These are phyloP conservation scores for Alfaro cultratus DNA, from an alignment of 2,797 vertebrate species.

Conservation along the genomic window DNA sequence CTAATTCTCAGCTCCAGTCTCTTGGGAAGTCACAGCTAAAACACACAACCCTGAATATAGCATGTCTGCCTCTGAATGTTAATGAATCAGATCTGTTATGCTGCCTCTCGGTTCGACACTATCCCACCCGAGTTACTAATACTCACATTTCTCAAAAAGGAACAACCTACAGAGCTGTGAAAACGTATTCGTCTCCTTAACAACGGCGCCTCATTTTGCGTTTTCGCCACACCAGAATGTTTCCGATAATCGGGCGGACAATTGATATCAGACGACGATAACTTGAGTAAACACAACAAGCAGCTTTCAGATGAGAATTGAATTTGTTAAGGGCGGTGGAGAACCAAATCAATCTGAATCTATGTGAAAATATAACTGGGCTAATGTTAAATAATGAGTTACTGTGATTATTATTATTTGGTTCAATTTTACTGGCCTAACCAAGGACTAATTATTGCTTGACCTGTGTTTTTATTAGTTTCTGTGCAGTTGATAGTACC, in stretches of 20 bases:
- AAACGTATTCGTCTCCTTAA: neutral
- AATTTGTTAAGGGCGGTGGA: neutral
- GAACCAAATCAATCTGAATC: neutral
- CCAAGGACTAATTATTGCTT: neutral
- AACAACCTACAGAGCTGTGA: slow-evolving; percentile 1
- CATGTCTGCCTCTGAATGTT: neutral
- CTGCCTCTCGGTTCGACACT: neutral
- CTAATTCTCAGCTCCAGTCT: neutral
- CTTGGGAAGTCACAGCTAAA: neutral
- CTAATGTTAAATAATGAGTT: neutral
- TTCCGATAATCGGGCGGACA: neutral
- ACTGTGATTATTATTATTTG: neutral
- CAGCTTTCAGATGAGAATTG: neutral
- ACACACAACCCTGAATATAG: neutral
- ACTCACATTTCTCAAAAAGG: neutral
- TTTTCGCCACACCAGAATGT: neutral
- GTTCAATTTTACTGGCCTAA: neutral
- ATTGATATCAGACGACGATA: neutral
- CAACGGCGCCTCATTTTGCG: neutral
- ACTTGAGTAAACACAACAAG: neutral
- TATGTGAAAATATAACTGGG: neutral
- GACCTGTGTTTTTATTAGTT: neutral
- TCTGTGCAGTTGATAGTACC: neutral
- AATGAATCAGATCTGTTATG: neutral
- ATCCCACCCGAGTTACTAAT: neutral